A percentile compares a stretch with the other conserved stretches of the same genome.
These are phyloP conservation scores for Drosophila maculinotata DNA, from an alignment of 2,888 invertebrate species.

Conservation along the genomic window DNA sequence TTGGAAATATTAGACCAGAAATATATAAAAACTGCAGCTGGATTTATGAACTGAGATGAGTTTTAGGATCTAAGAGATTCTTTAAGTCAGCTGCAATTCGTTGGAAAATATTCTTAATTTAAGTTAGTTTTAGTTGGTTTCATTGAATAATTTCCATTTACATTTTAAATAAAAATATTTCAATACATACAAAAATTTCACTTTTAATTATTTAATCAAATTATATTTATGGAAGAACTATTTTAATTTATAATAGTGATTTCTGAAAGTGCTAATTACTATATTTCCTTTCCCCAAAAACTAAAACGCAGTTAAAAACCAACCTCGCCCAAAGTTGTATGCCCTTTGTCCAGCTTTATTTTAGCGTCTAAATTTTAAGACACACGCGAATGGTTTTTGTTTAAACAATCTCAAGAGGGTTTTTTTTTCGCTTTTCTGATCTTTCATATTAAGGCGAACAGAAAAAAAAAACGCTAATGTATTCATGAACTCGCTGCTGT, in stretches of 20 bases:
- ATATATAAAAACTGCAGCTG: neutral
- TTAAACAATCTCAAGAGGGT: constrained; percentile 61
- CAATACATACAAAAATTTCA: too few relatives aligned
- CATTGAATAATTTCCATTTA: neutral
- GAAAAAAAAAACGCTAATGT: constrained; percentile 59
- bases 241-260: neutral
- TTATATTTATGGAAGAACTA: too few relatives aligned
- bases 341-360: constrained; percentile 21
- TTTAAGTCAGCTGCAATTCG: neutral
- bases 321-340: neutral
- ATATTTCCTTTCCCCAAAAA: neutral
- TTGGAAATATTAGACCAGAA: neutral
- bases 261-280: too few relatives aligned
- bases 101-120: neutral
- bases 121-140: neutral
- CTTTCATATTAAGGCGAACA: constrained; percentile 33
- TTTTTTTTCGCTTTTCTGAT: constrained; percentile 46
- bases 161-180: neutral
- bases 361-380: constrained; percentile 15
- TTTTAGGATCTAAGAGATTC: neutral
- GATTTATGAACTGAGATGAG: neutral
- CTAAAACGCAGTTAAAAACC: neutral
- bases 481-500: constrained; percentile 57
- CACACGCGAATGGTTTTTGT: constrained; percentile 47
- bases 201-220: too few relatives aligned